Evolutionary conservation across 2,888 invertebrate species (phyloP).

Genomic region (Selenia dentaria): DNA sequence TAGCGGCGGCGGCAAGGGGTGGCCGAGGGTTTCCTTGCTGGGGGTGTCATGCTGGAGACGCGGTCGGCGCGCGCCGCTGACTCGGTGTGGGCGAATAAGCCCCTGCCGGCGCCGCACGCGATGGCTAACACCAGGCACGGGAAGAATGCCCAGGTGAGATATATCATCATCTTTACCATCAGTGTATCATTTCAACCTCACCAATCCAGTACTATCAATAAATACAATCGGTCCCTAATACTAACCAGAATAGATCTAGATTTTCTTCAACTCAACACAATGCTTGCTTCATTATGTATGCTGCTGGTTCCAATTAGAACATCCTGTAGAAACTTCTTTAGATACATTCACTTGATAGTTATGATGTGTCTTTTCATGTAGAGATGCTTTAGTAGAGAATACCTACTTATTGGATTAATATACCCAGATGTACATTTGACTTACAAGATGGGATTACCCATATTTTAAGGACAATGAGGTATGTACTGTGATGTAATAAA

Average conservation of each 20-base stretch:
- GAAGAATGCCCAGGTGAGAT: slow-evolving; percentile 87
- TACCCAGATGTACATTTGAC: no score
- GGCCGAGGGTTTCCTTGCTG: slow-evolving; percentile 51
- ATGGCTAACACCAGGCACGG: slow-evolving; percentile 85
- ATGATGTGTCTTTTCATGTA: not conserved
- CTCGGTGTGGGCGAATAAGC: slow-evolving; percentile 87
- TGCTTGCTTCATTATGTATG: slow-evolving; percentile 3
- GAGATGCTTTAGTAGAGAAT: no score
- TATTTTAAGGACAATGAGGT: no score
- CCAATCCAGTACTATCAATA: no score
- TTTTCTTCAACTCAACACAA: no score
- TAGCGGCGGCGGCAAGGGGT: slow-evolving; percentile 42
- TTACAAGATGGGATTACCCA: no score
- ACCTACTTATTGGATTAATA: no score
- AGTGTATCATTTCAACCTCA: not conserved
- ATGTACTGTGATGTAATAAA: no score
- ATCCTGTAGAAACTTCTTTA: slow-evolving; percentile 25
- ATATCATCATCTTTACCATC: no score
- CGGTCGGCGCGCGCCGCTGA: slow-evolving; percentile 90
- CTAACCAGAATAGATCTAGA: no score
- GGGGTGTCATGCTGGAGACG: slow-evolving; percentile 89
- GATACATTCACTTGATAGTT: not conserved
- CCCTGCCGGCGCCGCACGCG: slow-evolving; percentile 83
- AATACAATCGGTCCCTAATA: no score
- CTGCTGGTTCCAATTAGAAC: slow-evolving; percentile 25